A percentile compares a stretch with the other conserved stretches of the same genome.
These are phyloP conservation scores for Tetropium fuscum DNA, from an alignment of 2,888 invertebrate genomes.

Conservation along the genomic window DNA sequence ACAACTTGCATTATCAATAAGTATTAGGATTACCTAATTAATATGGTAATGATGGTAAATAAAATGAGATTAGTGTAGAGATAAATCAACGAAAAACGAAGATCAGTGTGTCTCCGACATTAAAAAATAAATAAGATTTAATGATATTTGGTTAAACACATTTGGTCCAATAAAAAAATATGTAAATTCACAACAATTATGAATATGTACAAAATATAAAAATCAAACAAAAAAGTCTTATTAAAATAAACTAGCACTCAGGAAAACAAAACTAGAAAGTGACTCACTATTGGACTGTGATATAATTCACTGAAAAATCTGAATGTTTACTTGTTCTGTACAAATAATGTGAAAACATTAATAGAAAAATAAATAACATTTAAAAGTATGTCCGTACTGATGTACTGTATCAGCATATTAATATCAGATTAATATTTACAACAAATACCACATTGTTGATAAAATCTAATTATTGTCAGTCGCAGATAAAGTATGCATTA, in stretches of 20 bases:
- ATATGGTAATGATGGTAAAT: background rate
- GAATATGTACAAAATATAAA: slow-evolving; percentile 34
- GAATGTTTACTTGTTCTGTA: slow-evolving; percentile 49
- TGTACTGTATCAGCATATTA: too few relatives aligned
- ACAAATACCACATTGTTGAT: slow-evolving; percentile 19
- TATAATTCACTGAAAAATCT: slow-evolving; percentile 44
- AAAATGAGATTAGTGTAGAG: background rate
- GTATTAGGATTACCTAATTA: background rate
- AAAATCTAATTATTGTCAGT: slow-evolving; percentile 3
- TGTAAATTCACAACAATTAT: slow-evolving; percentile 28
- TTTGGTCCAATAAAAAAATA: slow-evolving; percentile 23
- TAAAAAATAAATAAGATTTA: slow-evolving; percentile 13
- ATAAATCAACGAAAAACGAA: background rate
- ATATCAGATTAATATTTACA: slow-evolving; percentile 16
- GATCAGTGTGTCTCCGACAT: slow-evolving; percentile 13
- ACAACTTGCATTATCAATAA: background rate
- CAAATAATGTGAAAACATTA: too few relatives aligned
- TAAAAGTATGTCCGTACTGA: too few relatives aligned
- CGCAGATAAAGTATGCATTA: background rate
- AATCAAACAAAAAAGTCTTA: slow-evolving; percentile 29
- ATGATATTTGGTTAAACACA: slow-evolving; percentile 27
- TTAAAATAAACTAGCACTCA: slow-evolving; percentile 42
- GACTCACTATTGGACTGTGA: slow-evolving; percentile 59
- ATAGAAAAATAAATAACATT: too few relatives aligned
- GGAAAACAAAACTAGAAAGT: slow-evolving; percentile 45